phyloP scores from a whole-genome alignment of 1,140 invertebrate genomes.

The Andricus grossulariae region DNA sequence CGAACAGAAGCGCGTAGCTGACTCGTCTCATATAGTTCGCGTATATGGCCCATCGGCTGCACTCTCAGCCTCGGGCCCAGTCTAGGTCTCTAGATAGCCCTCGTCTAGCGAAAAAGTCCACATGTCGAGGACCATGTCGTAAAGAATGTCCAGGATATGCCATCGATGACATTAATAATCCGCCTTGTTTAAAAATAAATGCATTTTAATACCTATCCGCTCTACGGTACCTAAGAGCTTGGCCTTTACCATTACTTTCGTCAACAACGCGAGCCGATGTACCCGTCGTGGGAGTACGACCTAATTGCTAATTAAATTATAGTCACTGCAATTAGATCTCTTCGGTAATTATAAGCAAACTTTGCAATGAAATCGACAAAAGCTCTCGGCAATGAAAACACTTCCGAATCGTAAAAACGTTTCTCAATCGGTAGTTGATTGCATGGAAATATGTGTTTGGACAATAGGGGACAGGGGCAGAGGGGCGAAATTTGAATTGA shows the following conservation, averaged over 20 bases:
- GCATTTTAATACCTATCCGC: neutral
- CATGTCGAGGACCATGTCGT: neutral
- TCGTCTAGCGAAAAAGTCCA: neutral
- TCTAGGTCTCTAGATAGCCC: neutral
- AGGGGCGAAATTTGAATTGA: too few species aligned
- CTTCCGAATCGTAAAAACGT: constrained; percentile 1
- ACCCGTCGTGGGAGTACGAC: neutral
- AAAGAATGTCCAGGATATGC: neutral
- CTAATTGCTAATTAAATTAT: constrained; percentile 22
- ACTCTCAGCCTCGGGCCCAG: neutral
- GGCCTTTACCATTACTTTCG: neutral
- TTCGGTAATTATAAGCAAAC: neutral
- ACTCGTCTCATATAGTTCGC: too few species aligned
- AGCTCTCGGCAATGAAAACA: neutral
- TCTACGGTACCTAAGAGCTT: neutral
- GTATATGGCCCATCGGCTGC: too few species aligned
- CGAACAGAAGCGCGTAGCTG: too few species aligned
- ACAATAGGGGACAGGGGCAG: too few species aligned
- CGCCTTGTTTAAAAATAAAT: neutral
- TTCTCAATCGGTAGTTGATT: constrained; percentile 7
- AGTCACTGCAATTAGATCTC: constrained; percentile 20
- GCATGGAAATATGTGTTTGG: too few species aligned
- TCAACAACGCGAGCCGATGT: neutral
- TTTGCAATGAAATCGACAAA: constrained; percentile 11
- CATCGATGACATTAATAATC: constrained; percentile 1